These are phyloP conservation scores for Drosophila truncata DNA, from an alignment of 1,140 invertebrate genomes.

Conservation along the genomic window DNA sequence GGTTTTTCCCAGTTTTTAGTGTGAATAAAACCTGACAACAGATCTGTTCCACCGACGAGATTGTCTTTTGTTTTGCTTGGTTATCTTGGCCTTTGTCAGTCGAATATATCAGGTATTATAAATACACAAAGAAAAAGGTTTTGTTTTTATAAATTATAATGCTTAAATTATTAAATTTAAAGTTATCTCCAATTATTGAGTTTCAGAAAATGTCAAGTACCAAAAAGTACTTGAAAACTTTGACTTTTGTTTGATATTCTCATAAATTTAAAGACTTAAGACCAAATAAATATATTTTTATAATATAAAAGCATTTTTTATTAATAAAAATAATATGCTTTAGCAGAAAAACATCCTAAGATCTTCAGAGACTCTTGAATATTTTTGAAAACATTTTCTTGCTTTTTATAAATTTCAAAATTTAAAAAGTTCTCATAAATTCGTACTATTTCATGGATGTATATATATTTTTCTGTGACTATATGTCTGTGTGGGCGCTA, in stretches of 20 bases:
- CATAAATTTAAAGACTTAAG: too few species aligned
- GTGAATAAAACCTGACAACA: constrained; percentile 26
- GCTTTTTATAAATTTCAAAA: not conserved
- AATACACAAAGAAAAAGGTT: not conserved
- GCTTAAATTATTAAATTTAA: not conserved
- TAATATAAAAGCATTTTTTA: too few species aligned
- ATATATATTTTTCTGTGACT: too few species aligned
- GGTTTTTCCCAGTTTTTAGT: constrained; percentile 6
- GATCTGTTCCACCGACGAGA: constrained; percentile 8
- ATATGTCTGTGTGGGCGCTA: constrained; percentile 1
- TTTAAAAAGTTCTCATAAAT: not conserved
- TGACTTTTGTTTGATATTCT: not conserved
- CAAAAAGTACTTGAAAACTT: not conserved
- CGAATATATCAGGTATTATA: constrained; percentile 24
- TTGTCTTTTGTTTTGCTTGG: constrained; percentile 56
- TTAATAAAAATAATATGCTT: too few species aligned
- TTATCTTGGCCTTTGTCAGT: constrained; percentile 56
- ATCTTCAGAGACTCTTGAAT: too few species aligned
- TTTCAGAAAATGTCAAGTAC: too few species aligned
- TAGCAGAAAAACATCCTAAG: too few species aligned
- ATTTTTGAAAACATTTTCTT: not conserved
- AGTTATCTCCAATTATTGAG: not conserved
- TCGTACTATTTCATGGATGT: not conserved
- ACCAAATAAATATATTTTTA: too few species aligned
- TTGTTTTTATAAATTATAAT: not conserved